Percentiles rank a stretch among this genome's conserved stretches.
These are phyloP conservation scores for Agraylea sexmaculata DNA, from an alignment of 1,140 invertebrate species.

Conservation along the genomic window DNA sequence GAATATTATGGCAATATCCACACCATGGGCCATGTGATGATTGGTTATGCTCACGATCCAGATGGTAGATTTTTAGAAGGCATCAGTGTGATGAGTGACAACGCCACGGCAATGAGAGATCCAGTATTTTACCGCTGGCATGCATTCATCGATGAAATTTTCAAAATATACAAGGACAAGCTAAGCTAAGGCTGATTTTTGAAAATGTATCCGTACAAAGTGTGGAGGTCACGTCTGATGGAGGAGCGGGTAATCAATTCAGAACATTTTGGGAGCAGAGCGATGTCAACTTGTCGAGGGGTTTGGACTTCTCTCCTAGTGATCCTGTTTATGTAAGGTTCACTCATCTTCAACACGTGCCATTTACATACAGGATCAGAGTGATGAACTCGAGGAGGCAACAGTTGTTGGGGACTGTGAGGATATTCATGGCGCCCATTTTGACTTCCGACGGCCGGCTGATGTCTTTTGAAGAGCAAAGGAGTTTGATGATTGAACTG, in stretches of 20 bases:
- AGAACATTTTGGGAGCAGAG: constrained; percentile 63
- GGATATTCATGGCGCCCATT: constrained; percentile 61
- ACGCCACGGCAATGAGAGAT: constrained; percentile 64
- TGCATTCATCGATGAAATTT: constrained; percentile 64
- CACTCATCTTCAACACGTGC: constrained; percentile 60
- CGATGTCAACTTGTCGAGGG: constrained; percentile 56
- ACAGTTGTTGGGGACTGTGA: constrained; percentile 53
- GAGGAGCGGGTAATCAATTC: constrained; percentile 40
- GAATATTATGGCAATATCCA: constrained; percentile 47
- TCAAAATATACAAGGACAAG: constrained; percentile 60
- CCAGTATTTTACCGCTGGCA: constrained; percentile 78
- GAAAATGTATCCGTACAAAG: constrained; percentile 45
- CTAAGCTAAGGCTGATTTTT: constrained; percentile 48
- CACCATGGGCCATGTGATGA: constrained; percentile 45
- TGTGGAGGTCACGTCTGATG: constrained; percentile 36
- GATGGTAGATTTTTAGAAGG: constrained; percentile 32
- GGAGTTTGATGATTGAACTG: constrained; percentile 59
- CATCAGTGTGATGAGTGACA: constrained; percentile 51
- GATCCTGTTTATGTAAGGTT: constrained; percentile 53
- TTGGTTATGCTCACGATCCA: constrained; percentile 45
- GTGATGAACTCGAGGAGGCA: constrained; percentile 46
- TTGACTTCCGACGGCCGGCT: constrained; percentile 51
- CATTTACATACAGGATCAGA: constrained; percentile 51
- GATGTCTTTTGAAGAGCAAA: constrained; percentile 50
- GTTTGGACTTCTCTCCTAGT: constrained; percentile 60